Conservation (phyloP, 2,797 vertebrate species). For the Sparidentex hasta region DNA sequence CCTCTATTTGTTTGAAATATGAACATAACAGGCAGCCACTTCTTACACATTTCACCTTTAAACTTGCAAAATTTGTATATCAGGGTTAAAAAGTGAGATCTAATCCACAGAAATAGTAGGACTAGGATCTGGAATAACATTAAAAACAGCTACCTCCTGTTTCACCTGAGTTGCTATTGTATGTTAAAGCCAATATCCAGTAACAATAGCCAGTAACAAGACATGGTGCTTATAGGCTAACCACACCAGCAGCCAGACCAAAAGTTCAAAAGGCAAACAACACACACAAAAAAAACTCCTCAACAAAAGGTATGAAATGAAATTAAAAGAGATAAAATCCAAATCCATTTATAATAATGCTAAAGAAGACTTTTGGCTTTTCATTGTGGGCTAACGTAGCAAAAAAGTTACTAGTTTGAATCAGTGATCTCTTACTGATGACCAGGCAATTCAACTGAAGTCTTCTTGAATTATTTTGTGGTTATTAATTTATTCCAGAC, state of each 20-base stretch:
- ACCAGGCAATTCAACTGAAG: background rate
- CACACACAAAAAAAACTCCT: background rate
- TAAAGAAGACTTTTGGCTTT: background rate
- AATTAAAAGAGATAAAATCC: background rate
- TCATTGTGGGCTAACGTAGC: background rate
- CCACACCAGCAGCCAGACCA: background rate
- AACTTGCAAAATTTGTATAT: conserved; percentile 1
- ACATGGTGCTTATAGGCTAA: conserved; percentile 11
- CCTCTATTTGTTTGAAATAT: too few species aligned
- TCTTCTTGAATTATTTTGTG: background rate
- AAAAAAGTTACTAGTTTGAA: background rate
- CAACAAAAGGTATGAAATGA: background rate
- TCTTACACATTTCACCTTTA: background rate
- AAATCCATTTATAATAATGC: background rate
- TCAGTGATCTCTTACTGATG: background rate
- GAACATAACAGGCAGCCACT: too few species aligned
- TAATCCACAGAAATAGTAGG: background rate
- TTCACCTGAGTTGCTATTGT: conserved; percentile 24
- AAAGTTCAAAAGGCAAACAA: background rate
- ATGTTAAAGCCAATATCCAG: conserved; percentile 13
- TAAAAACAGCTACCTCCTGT: conserved; percentile 53
- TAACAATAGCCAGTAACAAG: too few species aligned
- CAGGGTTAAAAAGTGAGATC: background rate
- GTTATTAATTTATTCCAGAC: background rate
- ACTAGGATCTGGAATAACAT: conserved; percentile 8